Evolutionary conservation across 2,888 invertebrate species (phyloP).

Genomic region (Coelopa pilipes): DNA sequence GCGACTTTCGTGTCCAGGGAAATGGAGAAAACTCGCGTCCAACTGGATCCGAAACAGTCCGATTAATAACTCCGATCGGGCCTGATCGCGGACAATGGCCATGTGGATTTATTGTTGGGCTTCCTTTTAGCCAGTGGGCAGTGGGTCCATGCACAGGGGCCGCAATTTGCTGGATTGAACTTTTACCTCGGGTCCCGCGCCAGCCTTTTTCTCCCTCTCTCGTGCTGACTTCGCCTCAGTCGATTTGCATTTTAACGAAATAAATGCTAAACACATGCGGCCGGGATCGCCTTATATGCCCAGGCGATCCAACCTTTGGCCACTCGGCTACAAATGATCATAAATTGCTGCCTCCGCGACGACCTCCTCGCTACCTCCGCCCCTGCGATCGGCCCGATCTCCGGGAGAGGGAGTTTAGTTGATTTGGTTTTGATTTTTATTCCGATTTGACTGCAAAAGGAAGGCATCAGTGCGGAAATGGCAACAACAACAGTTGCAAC

Average conservation of each 20-base stretch:
- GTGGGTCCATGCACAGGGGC: no score
- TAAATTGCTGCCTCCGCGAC: constrained; percentile 17
- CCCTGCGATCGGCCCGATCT: constrained; percentile 15
- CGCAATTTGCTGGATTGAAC: background rate
- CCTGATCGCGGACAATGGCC: background rate
- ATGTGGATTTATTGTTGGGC: constrained; percentile 33
- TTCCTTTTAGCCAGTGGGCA: constrained; percentile 15
- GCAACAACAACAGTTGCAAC: constrained; percentile 20
- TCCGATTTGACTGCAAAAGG: constrained; percentile 30
- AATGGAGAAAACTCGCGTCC: no score
- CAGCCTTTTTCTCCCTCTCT: no score
- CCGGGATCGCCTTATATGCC: background rate
- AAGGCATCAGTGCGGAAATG: constrained; percentile 15
- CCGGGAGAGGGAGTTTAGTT: constrained; percentile 33
- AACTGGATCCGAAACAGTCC: constrained; percentile 27
- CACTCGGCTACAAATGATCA: constrained; percentile 17
- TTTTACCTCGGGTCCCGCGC: background rate
- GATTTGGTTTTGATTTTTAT: constrained; percentile 37
- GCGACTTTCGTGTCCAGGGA: no score
- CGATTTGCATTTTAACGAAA: constrained; percentile 31
- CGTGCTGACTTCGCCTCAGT: background rate
- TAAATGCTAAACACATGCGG: constrained; percentile 20
- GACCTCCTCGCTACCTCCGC: background rate
- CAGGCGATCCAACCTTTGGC: background rate
- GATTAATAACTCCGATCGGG: constrained; percentile 36